Base-by-base conservation (phyloP, 2,888 invertebrate species). In the Rhaphigaster nebulosa region DNA sequence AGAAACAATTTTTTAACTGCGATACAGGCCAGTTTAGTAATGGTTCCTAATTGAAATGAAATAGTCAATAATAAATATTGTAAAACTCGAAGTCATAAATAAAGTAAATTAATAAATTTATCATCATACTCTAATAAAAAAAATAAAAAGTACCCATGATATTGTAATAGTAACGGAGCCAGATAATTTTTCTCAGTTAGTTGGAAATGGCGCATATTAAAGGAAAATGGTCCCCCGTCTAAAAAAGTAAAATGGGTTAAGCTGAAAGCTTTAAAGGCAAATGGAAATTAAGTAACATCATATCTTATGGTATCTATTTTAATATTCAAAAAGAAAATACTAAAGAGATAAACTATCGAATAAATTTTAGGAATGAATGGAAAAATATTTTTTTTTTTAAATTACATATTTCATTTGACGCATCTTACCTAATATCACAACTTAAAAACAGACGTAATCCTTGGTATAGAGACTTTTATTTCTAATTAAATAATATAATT, bases 151-250 rank as follows among this genome's bases (percentile, higher is more conserved):
- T 76, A 20, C 8, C 29, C 70, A 20, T 76, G 20, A 76, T 34
- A 38, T 76, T 76, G 34, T 38, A 38, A 38, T 76, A 34, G 38
- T 38, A 76, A 10, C 2, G 38, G 0, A 8, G 20, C 4, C 8
- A 38, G 70, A 38, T 6, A 23, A 76, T 76, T 76, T 76, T 76
- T 38, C 70, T 76, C 34, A 38, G 70, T 76, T 76, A 76, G 70
- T 38, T 34, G 10, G 29, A 18, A 8, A 38, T 76, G 20, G 34
- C 5, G 34, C 5, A 38, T 76, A 76, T 76, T 76, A 76, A 76
- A 76, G 34, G 34, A 34, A 20, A 76, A 76, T 76, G 70, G 5
- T 76, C 20, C 6, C 20, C 38, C 20, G 20, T 20, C 38, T 38
- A 76, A 38, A 23, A 29, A 23, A 38, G 6, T 23, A 34, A 76